phyloP scores from a whole-genome alignment of 1,140 invertebrate species.

The Latrodectus geometricus region DNA sequence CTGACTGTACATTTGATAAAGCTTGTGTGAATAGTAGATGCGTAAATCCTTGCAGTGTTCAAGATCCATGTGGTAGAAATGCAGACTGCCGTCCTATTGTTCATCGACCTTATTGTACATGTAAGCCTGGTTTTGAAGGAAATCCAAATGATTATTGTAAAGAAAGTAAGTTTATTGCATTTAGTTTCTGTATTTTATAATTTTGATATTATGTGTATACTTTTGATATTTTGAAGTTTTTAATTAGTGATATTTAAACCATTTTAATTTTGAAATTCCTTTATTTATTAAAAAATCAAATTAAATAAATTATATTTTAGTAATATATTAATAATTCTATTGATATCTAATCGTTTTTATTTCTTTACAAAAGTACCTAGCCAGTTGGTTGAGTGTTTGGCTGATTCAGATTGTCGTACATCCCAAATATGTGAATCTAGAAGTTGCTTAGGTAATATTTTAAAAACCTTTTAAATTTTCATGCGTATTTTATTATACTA shows the following conservation, averaged over 20 bases:
- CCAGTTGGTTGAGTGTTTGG: slow-evolving; percentile 42
- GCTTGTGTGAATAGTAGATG: slow-evolving; percentile 87
- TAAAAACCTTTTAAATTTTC: neutral
- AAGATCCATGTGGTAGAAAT: slow-evolving; percentile 83
- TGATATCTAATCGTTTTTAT: neutral
- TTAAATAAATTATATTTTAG: too few species aligned
- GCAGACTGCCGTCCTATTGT: slow-evolving; percentile 84
- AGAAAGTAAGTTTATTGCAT: slow-evolving; percentile 42
- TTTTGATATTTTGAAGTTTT: too few species aligned
- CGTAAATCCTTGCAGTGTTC: slow-evolving; percentile 64
- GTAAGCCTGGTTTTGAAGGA: slow-evolving; percentile 82
- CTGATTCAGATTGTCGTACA: slow-evolving; percentile 59
- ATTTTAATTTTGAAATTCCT: too few species aligned
- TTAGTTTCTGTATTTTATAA: too few species aligned
- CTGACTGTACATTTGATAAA: slow-evolving; percentile 78
- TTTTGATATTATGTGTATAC: too few species aligned
- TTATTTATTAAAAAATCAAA: too few species aligned
- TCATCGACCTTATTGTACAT: slow-evolving; percentile 84
- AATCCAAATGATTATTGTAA: slow-evolving; percentile 79
- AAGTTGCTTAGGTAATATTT: slow-evolving; percentile 35
- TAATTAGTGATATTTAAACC: too few species aligned
- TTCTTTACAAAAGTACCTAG: slow-evolving; percentile 21
- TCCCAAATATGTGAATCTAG: slow-evolving; percentile 62
- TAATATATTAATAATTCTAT: neutral
- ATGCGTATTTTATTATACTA: neutral